A percentile compares a stretch with the other conserved stretches of the same genome.
phyloP scores from a whole-genome alignment of 2,797 vertebrate genomes.

The Sitta carolinensis region DNA sequence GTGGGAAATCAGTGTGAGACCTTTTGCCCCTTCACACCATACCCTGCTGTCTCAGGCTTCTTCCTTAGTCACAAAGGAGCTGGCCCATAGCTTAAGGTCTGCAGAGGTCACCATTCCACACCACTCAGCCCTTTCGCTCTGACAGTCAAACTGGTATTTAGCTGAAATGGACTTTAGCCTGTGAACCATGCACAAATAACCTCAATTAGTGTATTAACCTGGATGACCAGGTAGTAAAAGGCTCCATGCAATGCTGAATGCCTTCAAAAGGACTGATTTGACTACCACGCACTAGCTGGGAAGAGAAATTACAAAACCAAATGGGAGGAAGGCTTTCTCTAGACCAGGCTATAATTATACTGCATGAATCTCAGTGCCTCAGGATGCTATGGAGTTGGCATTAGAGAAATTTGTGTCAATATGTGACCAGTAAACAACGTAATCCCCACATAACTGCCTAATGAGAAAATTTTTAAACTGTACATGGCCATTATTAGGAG shows the following conservation, averaged over 20 bases:
- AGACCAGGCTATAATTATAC: background rate
- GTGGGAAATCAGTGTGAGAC: background rate
- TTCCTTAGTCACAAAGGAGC: background rate
- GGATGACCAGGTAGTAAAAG: background rate
- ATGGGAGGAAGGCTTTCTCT: background rate
- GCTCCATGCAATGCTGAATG: background rate
- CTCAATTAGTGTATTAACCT: background rate
- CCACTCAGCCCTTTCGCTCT: background rate
- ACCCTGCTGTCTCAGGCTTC: background rate
- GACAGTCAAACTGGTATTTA: background rate
- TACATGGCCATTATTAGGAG: background rate
- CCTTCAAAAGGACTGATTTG: background rate
- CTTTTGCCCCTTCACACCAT: background rate
- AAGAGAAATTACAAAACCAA: background rate
- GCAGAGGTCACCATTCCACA: background rate
- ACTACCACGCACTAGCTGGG: background rate
- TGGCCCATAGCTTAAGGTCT: background rate
- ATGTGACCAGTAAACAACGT: rapidly evolving
- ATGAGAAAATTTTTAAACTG: background rate
- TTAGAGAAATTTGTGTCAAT: background rate
- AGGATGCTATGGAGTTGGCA: background rate
- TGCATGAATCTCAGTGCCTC: background rate
- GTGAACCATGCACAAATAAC: background rate
- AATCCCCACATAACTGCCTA: background rate
- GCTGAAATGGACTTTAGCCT: background rate